phyloP scores from a whole-genome alignment of 1,140 invertebrate species.

The Odontomachus brunneus region DNA sequence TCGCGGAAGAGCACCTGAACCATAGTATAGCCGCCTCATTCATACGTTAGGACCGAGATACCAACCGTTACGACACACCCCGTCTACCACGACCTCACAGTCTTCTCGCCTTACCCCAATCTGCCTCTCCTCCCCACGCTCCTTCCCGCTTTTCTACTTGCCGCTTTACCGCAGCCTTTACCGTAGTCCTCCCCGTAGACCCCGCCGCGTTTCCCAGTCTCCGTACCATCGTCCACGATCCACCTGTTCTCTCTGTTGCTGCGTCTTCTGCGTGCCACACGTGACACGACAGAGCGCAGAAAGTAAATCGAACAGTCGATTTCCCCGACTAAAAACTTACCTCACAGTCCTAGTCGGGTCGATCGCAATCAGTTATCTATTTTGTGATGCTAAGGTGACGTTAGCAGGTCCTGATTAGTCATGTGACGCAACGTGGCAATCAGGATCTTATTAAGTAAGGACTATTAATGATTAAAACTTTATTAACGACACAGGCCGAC shows the following conservation, averaged over 20 bases:
- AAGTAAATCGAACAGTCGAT: conserved; percentile 18
- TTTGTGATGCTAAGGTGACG: no score
- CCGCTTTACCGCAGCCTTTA: conserved; percentile 49
- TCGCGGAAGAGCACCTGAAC: conserved; percentile 56
- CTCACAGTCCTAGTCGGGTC: no score
- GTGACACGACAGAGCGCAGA: conserved; percentile 69
- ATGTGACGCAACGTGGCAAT: no score
- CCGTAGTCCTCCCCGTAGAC: conserved; percentile 25
- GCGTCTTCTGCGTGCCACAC: conserved; percentile 41
- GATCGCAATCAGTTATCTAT: no score
- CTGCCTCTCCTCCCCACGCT: conserved; percentile 32
- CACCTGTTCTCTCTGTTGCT: conserved; percentile 77
- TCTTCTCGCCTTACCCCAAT: conserved; percentile 63
- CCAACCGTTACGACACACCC: conserved; percentile 39
- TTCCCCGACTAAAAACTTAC: no score
- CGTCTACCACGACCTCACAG: conserved; percentile 17
- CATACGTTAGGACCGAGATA: conserved; percentile 56
- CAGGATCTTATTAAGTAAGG: no score
- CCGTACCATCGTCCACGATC: conserved; percentile 68
- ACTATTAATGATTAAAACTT: no score
- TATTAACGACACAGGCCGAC: no score
- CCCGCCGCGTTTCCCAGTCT: conserved; percentile 46
- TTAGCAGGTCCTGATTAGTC: no score
- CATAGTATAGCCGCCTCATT: conserved; percentile 54
- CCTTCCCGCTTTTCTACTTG: conserved; percentile 48